phyloP scores from a whole-genome alignment of 1,140 invertebrate species.

The Oedothorax gibbosus region DNA sequence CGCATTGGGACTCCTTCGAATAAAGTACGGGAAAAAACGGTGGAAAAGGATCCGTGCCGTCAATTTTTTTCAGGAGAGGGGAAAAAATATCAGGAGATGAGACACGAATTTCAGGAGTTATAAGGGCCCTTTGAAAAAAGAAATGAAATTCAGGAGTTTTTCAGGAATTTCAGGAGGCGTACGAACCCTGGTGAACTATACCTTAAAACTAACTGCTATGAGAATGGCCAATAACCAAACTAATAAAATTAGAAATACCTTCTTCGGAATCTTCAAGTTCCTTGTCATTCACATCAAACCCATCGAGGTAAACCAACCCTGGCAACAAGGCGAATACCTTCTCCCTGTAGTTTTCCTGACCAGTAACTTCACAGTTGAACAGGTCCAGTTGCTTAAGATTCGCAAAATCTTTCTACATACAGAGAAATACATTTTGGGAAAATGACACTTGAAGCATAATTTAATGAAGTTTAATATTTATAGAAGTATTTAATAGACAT shows the following conservation, averaged over 20 bases:
- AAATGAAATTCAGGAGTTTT: too few species aligned
- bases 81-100: too few species aligned
- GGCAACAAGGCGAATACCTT: slow-evolving; percentile 93
- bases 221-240: background rate
- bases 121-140: too few species aligned
- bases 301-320: slow-evolving; percentile 91
- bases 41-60: too few species aligned
- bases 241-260: slow-evolving; percentile 39
- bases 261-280: slow-evolving; percentile 73
- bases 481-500: background rate
- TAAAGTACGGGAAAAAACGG: too few species aligned
- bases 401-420: slow-evolving; percentile 80
- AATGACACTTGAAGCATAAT: background rate
- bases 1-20: too few species aligned
- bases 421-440: background rate
- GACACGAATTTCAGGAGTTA: too few species aligned
- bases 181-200: too few species aligned
- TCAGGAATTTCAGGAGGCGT: too few species aligned
- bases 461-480: background rate
- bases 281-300: slow-evolving; percentile 70
- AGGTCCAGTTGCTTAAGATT: slow-evolving; percentile 90
- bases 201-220: background rate
- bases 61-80: too few species aligned
- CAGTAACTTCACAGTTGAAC: slow-evolving; percentile 95
- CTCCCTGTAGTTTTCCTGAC: slow-evolving; percentile 89